Evolutionary conservation across 35 echinoderm and acorn worm species (phyloP), one percentile per base, ranked within the genome.

Genomic region (Strongylocentrotus purpuratus): DNA sequence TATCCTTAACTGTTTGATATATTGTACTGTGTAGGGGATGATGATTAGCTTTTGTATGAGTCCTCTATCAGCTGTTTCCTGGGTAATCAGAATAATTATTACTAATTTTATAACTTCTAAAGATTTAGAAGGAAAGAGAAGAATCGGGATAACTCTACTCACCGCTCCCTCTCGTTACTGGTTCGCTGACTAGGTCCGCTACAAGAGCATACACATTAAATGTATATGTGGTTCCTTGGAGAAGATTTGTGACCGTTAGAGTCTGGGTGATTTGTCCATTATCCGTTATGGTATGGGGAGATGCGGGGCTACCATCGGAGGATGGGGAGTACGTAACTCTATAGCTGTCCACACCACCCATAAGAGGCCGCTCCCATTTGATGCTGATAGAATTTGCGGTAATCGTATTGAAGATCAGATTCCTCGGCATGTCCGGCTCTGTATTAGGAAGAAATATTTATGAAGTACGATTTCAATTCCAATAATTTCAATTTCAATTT

Each of bases 281-380:
- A 78, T 78, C 65, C 20, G 65, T 3, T 78, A 22, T 78, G 65
- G 25, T 78, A 78, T 78, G 25, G 65, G 65, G 65, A 78, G 65
- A 78, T 22, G 22, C 20, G 3, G 65, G 65, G 65, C 28, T 78
- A 78, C 65, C 65, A 22, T 78, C 7, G 4, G 65, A 14, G 50
- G 50, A 78, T n/a, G 87, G 87, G 87, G 87, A n/a, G 45, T 89
- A 89, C 20, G 15, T 46, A 0, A 89, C 87, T 46, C 87, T 89
- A 25, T 89, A 89, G 92, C 92, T 46, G 33, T 60, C 58, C 46
- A 94, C 92, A 18, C 92, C 58, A 94, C 47, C 58, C 0, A 12
- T 58, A n/a, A 33, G 45, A 58, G 58, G 58, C 5, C 92, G 11
- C 31, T 45, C 32, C 92, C 92, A 94, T 5, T 4, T 17, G 4